Evolutionary conservation across 2,113 vertebrate genomes (phyloP).

Genomic region (Thomomys bottae): DNA sequence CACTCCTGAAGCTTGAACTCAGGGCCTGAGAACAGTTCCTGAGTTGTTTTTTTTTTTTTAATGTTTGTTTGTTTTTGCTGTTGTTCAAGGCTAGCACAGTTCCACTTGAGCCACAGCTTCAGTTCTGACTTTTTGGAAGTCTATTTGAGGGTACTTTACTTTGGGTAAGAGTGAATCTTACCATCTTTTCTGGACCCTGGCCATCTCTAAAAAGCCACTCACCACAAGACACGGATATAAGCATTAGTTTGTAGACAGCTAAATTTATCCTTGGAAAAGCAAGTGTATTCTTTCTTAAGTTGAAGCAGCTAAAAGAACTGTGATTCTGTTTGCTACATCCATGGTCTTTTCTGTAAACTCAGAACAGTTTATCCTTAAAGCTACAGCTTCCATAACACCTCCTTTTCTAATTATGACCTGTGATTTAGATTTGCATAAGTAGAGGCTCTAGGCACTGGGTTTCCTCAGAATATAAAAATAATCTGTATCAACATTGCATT

Average conservation of each 20-base stretch:
- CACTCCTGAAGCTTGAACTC: too few relatives aligned
- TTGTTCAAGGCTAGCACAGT: too few relatives aligned
- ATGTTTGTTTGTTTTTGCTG: too few relatives aligned
- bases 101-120: too few relatives aligned
- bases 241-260: background rate
- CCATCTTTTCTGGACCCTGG: background rate
- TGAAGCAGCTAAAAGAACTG: slow-evolving; percentile 23
- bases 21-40: too few relatives aligned
- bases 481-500: background rate
- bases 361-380: slow-evolving; percentile 47
- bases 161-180: background rate
- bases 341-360: slow-evolving; percentile 31
- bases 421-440: slow-evolving; percentile 53
- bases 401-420: slow-evolving; percentile 19
- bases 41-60: too few relatives aligned
- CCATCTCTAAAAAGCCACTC: background rate
- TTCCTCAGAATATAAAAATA: slow-evolving; percentile 27
- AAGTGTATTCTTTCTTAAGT: background rate
- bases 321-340: slow-evolving; percentile 18
- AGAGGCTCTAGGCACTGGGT: background rate
- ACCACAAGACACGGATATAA: background rate
- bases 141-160: too few relatives aligned
- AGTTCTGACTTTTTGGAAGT: too few relatives aligned
- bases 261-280: slow-evolving; percentile 37
- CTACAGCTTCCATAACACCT: slow-evolving; percentile 63